Percentiles rank a stretch among this genome's conserved stretches.
Evolutionary conservation across 1,140 invertebrate species (phyloP).

Genomic region (Wasmannia auropunctata): DNA sequence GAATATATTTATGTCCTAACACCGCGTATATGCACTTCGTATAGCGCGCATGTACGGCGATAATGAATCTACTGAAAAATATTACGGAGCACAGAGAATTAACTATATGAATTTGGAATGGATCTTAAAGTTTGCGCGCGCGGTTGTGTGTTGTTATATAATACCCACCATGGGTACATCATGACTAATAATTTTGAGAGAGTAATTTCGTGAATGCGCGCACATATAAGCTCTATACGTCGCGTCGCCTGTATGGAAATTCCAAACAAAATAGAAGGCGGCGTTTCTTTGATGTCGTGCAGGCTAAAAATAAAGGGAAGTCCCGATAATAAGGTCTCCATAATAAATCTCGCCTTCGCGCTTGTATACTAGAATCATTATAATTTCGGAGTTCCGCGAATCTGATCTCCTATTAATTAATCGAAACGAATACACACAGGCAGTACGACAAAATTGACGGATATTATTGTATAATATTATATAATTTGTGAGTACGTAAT

Average conservation of each 20-base stretch:
- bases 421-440: neutral
- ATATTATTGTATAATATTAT: neutral
- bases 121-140: neutral
- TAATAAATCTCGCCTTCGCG: neutral
- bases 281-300: slow-evolving; percentile 35
- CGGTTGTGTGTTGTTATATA: slow-evolving; percentile 11
- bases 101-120: slow-evolving; percentile 2
- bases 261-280: slow-evolving; percentile 6
- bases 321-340: slow-evolving; percentile 9
- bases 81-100: slow-evolving; percentile 14
- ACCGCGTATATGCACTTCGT: neutral
- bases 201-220: slow-evolving; percentile 7
- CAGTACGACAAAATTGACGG: neutral
- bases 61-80: slow-evolving; percentile 23
- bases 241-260: neutral
- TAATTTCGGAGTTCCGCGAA: neutral
- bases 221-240: neutral
- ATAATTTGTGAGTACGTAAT: neutral
- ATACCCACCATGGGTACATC: neutral
- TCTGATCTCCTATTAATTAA: neutral
- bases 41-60: neutral
- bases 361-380: neutral
- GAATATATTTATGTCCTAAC: slow-evolving; percentile 31
- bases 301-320: slow-evolving; percentile 16
- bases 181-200: slow-evolving; percentile 19